phyloP scores from a whole-genome alignment of 2,888 invertebrate species.

The Tridacna gigas region DNA sequence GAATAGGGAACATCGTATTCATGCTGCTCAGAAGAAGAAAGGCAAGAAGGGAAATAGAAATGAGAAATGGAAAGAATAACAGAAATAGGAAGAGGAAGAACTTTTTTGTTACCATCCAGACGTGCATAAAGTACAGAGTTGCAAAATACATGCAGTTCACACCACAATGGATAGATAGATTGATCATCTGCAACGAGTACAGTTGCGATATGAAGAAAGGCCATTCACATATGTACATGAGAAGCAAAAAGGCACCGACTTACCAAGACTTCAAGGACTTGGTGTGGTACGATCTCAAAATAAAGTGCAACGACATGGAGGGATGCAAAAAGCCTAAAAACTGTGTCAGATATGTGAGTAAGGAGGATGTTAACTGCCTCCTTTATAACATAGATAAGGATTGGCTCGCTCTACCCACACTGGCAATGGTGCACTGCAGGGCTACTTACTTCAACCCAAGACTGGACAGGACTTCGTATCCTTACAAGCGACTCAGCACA shows the following conservation, averaged over 20 bases:
- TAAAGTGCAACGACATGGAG: neutral
- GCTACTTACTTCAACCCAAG: too few relatives aligned
- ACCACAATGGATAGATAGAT: neutral
- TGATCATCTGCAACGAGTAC: neutral
- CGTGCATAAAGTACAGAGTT: neutral
- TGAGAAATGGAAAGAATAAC: neutral
- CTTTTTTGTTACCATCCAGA: neutral
- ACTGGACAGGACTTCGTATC: too few relatives aligned
- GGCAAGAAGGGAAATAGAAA: neutral
- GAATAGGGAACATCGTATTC: too few relatives aligned
- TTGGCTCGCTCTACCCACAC: too few relatives aligned
- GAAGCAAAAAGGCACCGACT: neutral
- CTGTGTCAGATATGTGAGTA: neutral
- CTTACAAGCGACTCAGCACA: too few relatives aligned
- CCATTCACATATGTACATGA: neutral
- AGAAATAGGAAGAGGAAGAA: neutral
- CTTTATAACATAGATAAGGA: too few relatives aligned
- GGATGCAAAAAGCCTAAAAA: neutral
- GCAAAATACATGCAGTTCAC: neutral
- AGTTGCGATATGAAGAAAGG: neutral
- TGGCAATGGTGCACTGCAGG: too few relatives aligned
- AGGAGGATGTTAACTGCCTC: too few relatives aligned
- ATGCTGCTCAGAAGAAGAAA: too few relatives aligned
- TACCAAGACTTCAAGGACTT: neutral
- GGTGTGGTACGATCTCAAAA: neutral